Evolutionary conservation across 2,797 vertebrate species (phyloP), one percentile per base, ranked within the genome.

Genomic region (Channa striata): DNA sequence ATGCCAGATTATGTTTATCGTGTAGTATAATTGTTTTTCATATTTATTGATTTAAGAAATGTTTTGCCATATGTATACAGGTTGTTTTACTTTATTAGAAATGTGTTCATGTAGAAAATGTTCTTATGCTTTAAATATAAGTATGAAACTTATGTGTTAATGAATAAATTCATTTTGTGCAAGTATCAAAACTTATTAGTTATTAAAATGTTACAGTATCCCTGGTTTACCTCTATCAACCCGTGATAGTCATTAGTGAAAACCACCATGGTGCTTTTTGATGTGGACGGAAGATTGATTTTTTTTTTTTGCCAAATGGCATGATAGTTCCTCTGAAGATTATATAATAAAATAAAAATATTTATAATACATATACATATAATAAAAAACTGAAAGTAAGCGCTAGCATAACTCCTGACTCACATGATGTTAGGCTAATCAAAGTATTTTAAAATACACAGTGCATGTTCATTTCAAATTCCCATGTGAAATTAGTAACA

Each of bases 41-140:
- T 80, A 90, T 86, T 84, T 87, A 87, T 87, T 82, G 25, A 63
- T 78, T 48, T 36, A 19, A 19, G 12, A 70, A 54, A 61, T 63
- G 16, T 59, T 44, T 70, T 42, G 23, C 47, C 30, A 30, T 53
- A 12, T 68, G 16, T 75, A 43, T 57, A 42, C 40, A 47, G 50
- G 11, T 39, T 68, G 54, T 52, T 80, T 23, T 33, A 20, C 47
- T 17, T 13, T 8, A 51, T 49, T 64, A 39, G 58, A 19, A 46
- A 8, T 61, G 19, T 67, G 20, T 25, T 14, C 16, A 20, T 73
- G 21, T 68, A 59, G 37, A 46, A 62, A 6, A n/a, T 43, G 37
- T 65, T 68, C 6, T 39, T 57, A 40, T 72, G 6, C 25, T 81
- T 64, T 85, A 77, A 3, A 76, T 86, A 82, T 62, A 1, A 30